Percentiles rank a stretch among this genome's conserved stretches.
phyloP scores from a whole-genome alignment of 92 coral and sea anemone species.

The Virgularia gustaviana region DNA sequence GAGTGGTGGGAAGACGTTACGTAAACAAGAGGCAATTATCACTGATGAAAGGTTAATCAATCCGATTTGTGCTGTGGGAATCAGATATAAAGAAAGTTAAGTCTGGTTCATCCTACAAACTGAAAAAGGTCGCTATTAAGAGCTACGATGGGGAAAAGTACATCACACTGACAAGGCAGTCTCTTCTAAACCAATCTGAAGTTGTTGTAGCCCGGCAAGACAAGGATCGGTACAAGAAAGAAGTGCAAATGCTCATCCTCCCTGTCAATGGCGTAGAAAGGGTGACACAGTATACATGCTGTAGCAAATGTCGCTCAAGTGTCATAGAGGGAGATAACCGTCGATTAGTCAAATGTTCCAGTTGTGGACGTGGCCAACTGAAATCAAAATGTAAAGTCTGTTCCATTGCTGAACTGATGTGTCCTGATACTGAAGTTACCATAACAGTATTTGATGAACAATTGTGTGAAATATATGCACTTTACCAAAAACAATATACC shows the following conservation, averaged over 20 bases:
- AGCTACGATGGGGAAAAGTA: conserved; percentile 42
- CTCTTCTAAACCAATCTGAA: conserved; percentile 16
- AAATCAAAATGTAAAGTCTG: conserved; percentile 37
- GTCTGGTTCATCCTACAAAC: conserved; percentile 39
- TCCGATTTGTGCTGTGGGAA: conserved; percentile 46
- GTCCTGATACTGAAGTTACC: conserved; percentile 9
- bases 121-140: conserved; percentile 35
- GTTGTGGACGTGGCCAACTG: conserved; percentile 50
- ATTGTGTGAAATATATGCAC: conserved; percentile 8
- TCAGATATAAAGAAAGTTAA: conserved; percentile 35
- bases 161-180: conserved; percentile 41
- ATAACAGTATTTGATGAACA: conserved; percentile 40
- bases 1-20: conserved; percentile 35
- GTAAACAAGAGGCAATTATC: conserved; percentile 43
- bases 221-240: conserved; percentile 37
- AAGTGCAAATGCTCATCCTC: conserved; percentile 33
- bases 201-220: conserved; percentile 34
- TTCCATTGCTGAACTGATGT: conserved; percentile 37
- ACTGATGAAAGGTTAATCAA: conserved; percentile 53
- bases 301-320: conserved; percentile 47
- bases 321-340: conserved; percentile 18
- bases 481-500: conserved; percentile 8
- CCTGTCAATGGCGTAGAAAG: conserved; percentile 49
- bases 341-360: conserved; percentile 37
- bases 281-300: conserved; percentile 38